Evolutionary conservation across 1,140 invertebrate genomes (phyloP), one percentile per base, ranked within the genome.

Genomic region (Acromyrmex echinatior): DNA sequence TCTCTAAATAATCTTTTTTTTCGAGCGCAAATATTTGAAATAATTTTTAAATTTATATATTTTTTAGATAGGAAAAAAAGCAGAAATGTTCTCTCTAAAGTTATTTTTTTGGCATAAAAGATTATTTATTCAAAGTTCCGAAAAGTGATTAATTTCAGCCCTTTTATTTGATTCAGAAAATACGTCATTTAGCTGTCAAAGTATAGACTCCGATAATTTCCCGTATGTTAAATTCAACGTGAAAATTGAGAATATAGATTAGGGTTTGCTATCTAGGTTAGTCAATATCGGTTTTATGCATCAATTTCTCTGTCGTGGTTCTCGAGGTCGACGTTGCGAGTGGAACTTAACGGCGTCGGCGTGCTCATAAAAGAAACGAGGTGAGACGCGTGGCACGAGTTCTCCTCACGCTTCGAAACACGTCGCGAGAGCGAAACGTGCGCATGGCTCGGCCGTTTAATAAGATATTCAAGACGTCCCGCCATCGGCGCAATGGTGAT

Each of bases 391-490:
- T 71, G 78, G 35, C 86, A 86, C 66, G 76, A 45, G 66, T 39
- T 28, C 53, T 81, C 56, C 62, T 80, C 65, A 70, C 77, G 53
- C 53, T 71, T 80, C 86, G 65, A 6, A 73, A 86, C 86, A 62
- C 86, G 56, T 81, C 39, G 84, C 76, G 70, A 25, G 56, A 56
- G 53, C 80, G n/a, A 74, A 53, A 74, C 86, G 65, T 80, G 78
- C 28, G 10, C 45, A 49, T 16, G 35, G 31, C 84, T 51, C 86
- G 56, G n/a, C 45, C 68, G 79, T 87, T 81, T 84, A 87, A 84
- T 87, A 73, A 87, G 79, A 87, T 71, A 87, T 87, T 87, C 79
- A 73, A 87, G 86, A 87, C 78, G 79, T 35, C 77, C 78, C 77
- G 84, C 35, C 56, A 78, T 86, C 76, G 60, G 21, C 77, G 25